Conservation (phyloP, 2,888 invertebrate genomes). For the Galeruca laticollis region DNA sequence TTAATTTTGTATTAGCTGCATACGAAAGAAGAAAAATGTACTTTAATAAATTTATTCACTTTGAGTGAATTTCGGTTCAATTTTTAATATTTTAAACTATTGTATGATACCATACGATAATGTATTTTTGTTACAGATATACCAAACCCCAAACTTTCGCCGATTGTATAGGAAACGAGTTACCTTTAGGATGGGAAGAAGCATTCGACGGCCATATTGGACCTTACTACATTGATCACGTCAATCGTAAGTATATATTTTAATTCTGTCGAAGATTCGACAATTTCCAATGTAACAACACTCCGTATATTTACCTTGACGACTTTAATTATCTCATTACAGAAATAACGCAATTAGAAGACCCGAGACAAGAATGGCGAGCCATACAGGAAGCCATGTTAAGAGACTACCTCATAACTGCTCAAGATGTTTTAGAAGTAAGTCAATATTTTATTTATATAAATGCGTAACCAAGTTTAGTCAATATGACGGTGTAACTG, state of each 20-base stretch:
- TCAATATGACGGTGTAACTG: too few relatives aligned
- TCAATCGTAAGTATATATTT: constrained; percentile 82
- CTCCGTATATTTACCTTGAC: too few relatives aligned
- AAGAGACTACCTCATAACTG: constrained; percentile 94
- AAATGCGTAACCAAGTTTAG: too few relatives aligned
- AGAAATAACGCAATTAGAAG: constrained; percentile 97
- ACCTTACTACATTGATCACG: constrained; percentile 96
- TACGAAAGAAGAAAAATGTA: too few relatives aligned
- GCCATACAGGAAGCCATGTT: constrained; percentile 97
- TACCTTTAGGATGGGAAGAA: constrained; percentile 98
- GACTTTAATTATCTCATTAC: too few relatives aligned
- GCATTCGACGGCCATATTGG: constrained; percentile 94
- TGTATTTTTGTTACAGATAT: constrained; percentile 77
- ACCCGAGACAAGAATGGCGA: constrained; percentile 97
- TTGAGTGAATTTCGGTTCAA: too few relatives aligned
- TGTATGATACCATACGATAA: too few relatives aligned
- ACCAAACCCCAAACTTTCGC: constrained; percentile 98
- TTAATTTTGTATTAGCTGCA: too few relatives aligned
- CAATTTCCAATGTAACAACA: background rate
- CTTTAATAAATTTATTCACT: too few relatives aligned
- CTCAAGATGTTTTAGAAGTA: constrained; percentile 95
- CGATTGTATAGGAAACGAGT: constrained; percentile 97
- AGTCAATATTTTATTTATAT: constrained; percentile 27
- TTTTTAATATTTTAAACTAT: too few relatives aligned
- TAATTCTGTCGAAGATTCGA: too few relatives aligned